A percentile compares a stretch with the other conserved stretches of the same genome.
Evolutionary conservation across 2,888 invertebrate species (phyloP).

Genomic region (Drosophila subquinaria): DNA sequence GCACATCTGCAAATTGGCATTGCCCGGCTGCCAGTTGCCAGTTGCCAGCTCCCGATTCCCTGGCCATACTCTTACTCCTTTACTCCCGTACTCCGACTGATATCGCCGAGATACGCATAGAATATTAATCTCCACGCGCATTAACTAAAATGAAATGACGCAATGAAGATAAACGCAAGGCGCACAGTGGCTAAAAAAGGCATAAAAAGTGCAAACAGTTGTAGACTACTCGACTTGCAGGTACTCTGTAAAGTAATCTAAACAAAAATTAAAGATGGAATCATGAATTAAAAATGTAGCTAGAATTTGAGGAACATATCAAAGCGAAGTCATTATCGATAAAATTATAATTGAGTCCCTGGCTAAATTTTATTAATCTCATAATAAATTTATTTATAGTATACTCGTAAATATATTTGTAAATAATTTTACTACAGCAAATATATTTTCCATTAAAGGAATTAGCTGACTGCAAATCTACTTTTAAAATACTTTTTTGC

Average conservation of each 20-base stretch:
- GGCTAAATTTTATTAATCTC: not conserved
- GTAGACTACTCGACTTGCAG: not conserved
- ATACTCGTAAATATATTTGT: no score
- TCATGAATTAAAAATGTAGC: not conserved
- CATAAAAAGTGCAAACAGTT: not conserved
- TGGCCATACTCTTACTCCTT: constrained; percentile 16
- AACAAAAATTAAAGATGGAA: not conserved
- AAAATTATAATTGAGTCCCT: not conserved
- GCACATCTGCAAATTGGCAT: constrained; percentile 76
- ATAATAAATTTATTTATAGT: no score
- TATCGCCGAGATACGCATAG: constrained; percentile 75
- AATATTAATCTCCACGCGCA: constrained; percentile 79
- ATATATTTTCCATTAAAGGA: no score
- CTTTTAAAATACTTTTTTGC: not conserved
- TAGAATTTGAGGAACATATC: not conserved
- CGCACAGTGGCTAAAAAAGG: constrained; percentile 45
- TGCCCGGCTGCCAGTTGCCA: constrained; percentile 32
- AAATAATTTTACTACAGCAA: not conserved
- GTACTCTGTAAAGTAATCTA: no score
- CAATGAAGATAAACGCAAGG: constrained; percentile 61
- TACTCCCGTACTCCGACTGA: constrained; percentile 29
- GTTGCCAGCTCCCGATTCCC: constrained; percentile 25
- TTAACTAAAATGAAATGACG: constrained; percentile 79
- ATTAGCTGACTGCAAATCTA: no score
- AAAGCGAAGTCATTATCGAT: not conserved